Base-by-base conservation (phyloP, 2,797 vertebrate genomes). In the Poeciliopsis paucimaculata region DNA sequence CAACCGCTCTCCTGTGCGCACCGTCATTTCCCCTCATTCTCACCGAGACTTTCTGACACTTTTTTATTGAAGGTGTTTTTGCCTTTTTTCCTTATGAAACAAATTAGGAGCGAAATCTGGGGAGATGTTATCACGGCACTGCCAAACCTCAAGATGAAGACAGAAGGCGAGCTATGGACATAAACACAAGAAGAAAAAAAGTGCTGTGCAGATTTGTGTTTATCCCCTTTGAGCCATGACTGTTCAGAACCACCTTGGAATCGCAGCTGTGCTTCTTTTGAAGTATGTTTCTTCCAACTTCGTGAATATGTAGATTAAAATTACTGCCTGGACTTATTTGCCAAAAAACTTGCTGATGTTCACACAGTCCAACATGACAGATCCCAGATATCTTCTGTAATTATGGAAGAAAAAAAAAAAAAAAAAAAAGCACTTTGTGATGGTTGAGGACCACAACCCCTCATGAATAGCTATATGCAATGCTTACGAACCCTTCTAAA, bases 71-170 rank as follows among this genome's bases (percentile, higher is more conserved):
- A 80, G 16, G 51, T 57, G 64, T 73, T 49, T 15, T 51, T 60
- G 62, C 15, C 4, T 12, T 28, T 62, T 62, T 34, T 34, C 28
- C 28, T 31, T 28, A 77, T 82, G 66, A 76, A 60, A 46, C 39
- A 39, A 78, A 70, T 83, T 82, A 18, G 73, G 80, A 90, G 82
- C 68, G 72, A 53, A 75, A 85, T 82, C 83, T 74, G 41, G 84
- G 87, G 85, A 86, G 79, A 71, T 90, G 8, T 84, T 90, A 73
- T 89, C 87, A 86, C 86, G 71, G 82, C 80, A 72, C 73, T 81
- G 89, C 60, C 72, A 39, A 34, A 73, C 81, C 55, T 79, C 47
- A 62, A 10, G 55, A 77, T 66, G 46, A 28, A 82, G 76, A 53
- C n/a, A 73, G 64, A 75, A 78, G 84, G 23, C 1, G 64, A 82